These are phyloP conservation scores for Dinomys branickii DNA, from an alignment of 2,113 vertebrate genomes.

Conservation along the genomic window DNA sequence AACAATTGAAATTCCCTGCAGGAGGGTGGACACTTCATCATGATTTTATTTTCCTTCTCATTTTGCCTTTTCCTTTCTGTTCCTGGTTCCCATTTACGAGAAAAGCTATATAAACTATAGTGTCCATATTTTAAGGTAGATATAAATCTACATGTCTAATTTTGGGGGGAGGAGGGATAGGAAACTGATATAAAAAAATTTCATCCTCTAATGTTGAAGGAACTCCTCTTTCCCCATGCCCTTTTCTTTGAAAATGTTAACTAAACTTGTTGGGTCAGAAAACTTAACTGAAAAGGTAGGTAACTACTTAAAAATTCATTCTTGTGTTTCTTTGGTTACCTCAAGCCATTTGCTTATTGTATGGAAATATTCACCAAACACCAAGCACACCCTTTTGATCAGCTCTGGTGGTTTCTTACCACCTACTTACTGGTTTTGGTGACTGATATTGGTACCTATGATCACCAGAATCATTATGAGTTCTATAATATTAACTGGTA, in stretches of 20 bases:
- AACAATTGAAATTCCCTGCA: constrained; percentile 35
- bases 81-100: constrained; percentile 21
- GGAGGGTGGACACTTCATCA: constrained; percentile 5
- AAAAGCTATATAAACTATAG: constrained; percentile 21
- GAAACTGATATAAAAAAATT: constrained; percentile 56
- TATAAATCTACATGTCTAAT: background rate
- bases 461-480: constrained; percentile 62
- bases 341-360: constrained; percentile 88
- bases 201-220: constrained; percentile 60
- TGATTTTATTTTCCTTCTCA: constrained; percentile 37
- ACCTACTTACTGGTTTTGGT: constrained; percentile 69
- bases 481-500: constrained; percentile 72
- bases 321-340: constrained; percentile 68
- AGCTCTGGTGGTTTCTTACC: constrained; percentile 62
- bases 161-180: constrained; percentile 46
- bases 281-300: constrained; percentile 68
- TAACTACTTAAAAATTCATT: constrained; percentile 57
- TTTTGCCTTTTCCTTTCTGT: constrained; percentile 58
- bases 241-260: constrained; percentile 54
- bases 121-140: constrained; percentile 52
- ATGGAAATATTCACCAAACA: constrained; percentile 77
- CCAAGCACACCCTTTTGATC: constrained; percentile 76
- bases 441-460: constrained; percentile 62
- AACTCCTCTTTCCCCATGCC: background rate
- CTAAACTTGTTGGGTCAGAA: constrained; percentile 58